Conservation (phyloP, 1,140 invertebrate genomes). For the Megalopta genalis region DNA sequence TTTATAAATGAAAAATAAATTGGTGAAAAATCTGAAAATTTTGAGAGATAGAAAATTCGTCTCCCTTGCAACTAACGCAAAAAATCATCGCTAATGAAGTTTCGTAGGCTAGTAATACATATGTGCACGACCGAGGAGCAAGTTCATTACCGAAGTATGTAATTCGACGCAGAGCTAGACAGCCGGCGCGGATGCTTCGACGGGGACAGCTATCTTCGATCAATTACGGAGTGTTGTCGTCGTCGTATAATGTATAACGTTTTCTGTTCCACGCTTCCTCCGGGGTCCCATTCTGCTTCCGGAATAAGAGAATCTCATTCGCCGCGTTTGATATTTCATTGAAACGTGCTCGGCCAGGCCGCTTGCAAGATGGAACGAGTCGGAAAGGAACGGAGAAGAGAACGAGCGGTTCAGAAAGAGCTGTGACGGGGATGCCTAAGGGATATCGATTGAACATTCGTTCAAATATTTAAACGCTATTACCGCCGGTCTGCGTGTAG, state of each 20-base stretch:
- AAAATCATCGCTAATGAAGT: too few relatives aligned
- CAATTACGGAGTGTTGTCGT: slow-evolving; percentile 51
- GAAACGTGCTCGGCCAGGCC: slow-evolving; percentile 61
- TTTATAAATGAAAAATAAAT: too few relatives aligned
- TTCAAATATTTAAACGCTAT: slow-evolving; percentile 76
- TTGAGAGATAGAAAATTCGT: too few relatives aligned
- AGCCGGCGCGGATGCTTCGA: neutral
- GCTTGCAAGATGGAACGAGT: slow-evolving; percentile 49
- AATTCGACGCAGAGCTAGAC: too few relatives aligned
- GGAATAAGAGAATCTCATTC: slow-evolving; percentile 72
- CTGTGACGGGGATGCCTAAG: slow-evolving; percentile 54
- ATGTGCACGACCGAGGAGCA: neutral
- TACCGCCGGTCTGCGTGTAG: slow-evolving; percentile 62
- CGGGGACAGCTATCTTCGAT: slow-evolving; percentile 36
- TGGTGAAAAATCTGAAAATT: too few relatives aligned
- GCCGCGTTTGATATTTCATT: slow-evolving; percentile 73
- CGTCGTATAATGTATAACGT: slow-evolving; percentile 45
- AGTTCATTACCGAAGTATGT: neutral
- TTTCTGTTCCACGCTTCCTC: slow-evolving; percentile 47
- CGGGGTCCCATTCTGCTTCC: slow-evolving; percentile 24
- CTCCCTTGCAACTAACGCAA: too few relatives aligned
- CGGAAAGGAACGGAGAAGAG: slow-evolving; percentile 46
- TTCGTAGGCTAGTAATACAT: too few relatives aligned
- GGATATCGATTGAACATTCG: slow-evolving; percentile 76
- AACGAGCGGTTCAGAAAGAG: slow-evolving; percentile 53